Percentiles rank a stretch among this genome's conserved stretches.
phyloP scores from a whole-genome alignment of 2,113 vertebrate species.

The Pomatorhinus ruficollis region DNA sequence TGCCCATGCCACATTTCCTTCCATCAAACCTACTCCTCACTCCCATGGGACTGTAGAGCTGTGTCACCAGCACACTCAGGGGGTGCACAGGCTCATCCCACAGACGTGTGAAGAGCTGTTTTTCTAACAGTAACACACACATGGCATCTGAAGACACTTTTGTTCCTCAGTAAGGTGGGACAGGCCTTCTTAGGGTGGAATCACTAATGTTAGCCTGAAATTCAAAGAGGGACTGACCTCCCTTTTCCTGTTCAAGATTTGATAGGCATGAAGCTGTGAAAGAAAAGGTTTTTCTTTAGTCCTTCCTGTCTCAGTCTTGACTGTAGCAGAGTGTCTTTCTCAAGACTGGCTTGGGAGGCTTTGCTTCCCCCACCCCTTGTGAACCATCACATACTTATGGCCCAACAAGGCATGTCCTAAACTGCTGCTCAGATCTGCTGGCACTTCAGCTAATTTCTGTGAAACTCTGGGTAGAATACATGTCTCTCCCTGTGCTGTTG shows the following conservation, averaged over 20 bases:
- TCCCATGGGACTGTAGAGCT: neutral
- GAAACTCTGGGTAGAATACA: neutral
- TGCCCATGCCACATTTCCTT: neutral
- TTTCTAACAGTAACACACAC: neutral
- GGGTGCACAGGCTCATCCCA: neutral
- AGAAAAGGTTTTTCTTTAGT: neutral
- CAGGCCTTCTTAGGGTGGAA: neutral
- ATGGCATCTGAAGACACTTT: neutral
- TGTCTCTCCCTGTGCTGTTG: neutral
- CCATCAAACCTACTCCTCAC: neutral
- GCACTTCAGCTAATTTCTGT: neutral
- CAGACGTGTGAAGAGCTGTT: rapidly evolving
- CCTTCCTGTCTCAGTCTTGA: neutral
- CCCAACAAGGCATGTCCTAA: neutral
- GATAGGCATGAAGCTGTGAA: neutral
- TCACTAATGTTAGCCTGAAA: neutral
- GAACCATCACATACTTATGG: neutral
- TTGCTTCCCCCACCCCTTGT: neutral
- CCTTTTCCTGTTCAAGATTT: neutral
- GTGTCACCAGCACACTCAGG: rapidly evolving
- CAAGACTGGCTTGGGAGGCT: neutral
- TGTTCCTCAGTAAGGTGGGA: neutral
- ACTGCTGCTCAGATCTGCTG: neutral
- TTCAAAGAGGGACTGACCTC: neutral
- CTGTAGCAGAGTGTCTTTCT: neutral